Evolutionary conservation across 2,888 invertebrate species (phyloP), one percentile per base, ranked within the genome.

Genomic region (Drosophila greeni): DNA sequence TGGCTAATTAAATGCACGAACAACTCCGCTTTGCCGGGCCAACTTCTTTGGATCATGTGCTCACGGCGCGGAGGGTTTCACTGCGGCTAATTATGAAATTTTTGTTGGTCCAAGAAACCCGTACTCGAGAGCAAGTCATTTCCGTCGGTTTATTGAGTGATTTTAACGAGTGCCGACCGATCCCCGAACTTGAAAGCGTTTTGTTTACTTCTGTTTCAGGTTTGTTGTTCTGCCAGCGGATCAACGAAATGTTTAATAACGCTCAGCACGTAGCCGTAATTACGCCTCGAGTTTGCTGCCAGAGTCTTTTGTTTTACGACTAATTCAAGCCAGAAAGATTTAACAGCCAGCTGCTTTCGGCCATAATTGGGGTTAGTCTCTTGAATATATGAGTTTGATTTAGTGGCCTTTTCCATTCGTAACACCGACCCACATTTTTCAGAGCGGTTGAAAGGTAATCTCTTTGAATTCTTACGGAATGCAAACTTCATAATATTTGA

Each of bases 1-100:
- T 75, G 62, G 72, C 83, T 82, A 82, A 84, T 82, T 84, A 82
- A 82, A 84, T 76, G 79, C 72, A 68, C 58, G 80, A 74, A 34
- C 5, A 9, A 24, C 42, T 24, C 31, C n/a, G n/a, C 53, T 18
- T 26, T 12, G 24, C 8, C 31, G 18, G 12, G 16, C 7, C 23
- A 49, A 18, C 60, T 29, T 51, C 36, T 48, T 40, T 11, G 53
- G 61, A 60, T 72, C 68, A 59, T 54, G 65, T 61, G 64, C 56
- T 60, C 73, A 72, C 49, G 65, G 66, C 16, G 40, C 16, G 37
- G n/a, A n/a, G 53, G 55, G 36, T 66, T 74, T 66, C 51, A 40
- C 34, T 51, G 65, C 61, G 40, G 68, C 61, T 75, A 75, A 78
- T 83, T 78, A 81, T 71, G 71, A 70, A 74, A 69, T 70, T 72